Conservation (phyloP, 2,888 invertebrate species). For the Lithophane leautieri region DNA sequence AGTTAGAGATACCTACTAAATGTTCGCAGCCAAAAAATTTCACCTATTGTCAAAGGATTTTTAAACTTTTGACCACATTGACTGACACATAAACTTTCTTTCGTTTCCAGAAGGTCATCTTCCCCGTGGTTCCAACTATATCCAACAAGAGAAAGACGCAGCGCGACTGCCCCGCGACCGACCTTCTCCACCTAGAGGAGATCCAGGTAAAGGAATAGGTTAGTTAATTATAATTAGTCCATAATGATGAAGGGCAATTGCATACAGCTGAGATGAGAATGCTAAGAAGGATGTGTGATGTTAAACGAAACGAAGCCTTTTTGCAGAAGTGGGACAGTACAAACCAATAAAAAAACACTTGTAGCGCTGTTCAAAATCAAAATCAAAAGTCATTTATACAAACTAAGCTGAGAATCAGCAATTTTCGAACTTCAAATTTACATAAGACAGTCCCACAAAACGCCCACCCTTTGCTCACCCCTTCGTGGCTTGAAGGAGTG, state of each 20-base stretch:
- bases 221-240: not conserved
- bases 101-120: constrained; percentile 94
- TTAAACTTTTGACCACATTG: not conserved
- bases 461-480: too few relatives aligned
- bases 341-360: not conserved
- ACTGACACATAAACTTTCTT: not conserved
- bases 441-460: too few relatives aligned
- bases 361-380: not conserved
- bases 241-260: not conserved
- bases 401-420: too few relatives aligned
- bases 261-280: not conserved
- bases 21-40: not conserved
- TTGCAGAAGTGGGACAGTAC: not conserved
- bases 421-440: too few relatives aligned
- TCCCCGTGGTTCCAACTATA: constrained; percentile 94
- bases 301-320: not conserved
- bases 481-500: not conserved
- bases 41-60: not conserved
- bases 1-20: not conserved
- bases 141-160: constrained; percentile 91
- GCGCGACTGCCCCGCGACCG: constrained; percentile 85
- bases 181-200: constrained; percentile 90
- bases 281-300: not conserved
- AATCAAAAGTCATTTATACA: too few relatives aligned
- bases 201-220: constrained; percentile 89